phyloP scores from a whole-genome alignment of 2,113 vertebrate species.

The Kryptolebias marmoratus region DNA sequence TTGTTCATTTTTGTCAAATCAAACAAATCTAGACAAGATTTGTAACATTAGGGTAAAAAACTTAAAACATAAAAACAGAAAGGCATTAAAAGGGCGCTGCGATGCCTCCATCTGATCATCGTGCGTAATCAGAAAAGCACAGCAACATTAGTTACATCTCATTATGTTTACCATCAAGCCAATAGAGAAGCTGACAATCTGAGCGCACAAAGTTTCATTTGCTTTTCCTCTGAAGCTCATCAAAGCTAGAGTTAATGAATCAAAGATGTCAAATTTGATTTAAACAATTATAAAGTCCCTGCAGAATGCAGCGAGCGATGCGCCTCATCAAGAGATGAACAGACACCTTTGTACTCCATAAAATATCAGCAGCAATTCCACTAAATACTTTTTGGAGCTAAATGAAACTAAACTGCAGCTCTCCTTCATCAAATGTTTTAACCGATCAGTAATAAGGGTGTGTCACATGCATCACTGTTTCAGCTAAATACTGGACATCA shows the following conservation, averaged over 20 bases:
- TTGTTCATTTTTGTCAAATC: too few species aligned
- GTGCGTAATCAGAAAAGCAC: not conserved
- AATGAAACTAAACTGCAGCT: slow-evolving; percentile 9
- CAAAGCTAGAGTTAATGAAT: slow-evolving; percentile 36
- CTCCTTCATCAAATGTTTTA: not conserved
- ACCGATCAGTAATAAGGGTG: not conserved
- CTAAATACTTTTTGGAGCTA: slow-evolving; percentile 17
- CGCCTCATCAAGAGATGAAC: slow-evolving; percentile 11
- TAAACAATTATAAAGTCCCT: slow-evolving; percentile 22
- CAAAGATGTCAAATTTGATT: slow-evolving; percentile 50
- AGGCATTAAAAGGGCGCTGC: not conserved
- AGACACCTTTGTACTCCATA: slow-evolving; percentile 45
- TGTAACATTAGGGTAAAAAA: not conserved
- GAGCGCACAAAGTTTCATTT: not conserved
- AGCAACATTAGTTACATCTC: slow-evolving; percentile 6
- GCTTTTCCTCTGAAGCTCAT: slow-evolving; percentile 16
- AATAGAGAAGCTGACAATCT: slow-evolving; percentile 1
- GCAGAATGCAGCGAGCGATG: slow-evolving; percentile 2
- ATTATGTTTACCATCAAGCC: slow-evolving; percentile 6
- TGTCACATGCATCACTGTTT: not conserved
- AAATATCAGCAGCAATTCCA: slow-evolving; percentile 14
- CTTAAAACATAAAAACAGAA: not conserved
- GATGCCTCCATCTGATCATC: slow-evolving; percentile 2
- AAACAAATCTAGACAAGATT: not conserved
- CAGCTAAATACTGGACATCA: too few species aligned